phyloP scores from a whole-genome alignment of 2,113 vertebrate species.

The Rynchops niger region DNA sequence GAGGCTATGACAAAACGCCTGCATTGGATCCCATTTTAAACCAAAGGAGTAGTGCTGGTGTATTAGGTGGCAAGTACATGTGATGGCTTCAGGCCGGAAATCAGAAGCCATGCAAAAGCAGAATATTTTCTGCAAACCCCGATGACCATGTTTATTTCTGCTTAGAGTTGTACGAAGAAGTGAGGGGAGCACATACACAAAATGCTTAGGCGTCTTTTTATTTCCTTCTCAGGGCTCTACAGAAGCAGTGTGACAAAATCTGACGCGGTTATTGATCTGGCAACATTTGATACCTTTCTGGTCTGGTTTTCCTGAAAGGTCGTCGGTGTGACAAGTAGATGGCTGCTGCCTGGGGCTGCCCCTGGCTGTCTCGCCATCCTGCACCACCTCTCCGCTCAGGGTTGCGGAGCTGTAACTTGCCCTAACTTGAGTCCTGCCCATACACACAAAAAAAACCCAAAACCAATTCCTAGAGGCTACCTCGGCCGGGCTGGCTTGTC shows the following conservation, averaged over 20 bases:
- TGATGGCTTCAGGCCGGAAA: background rate
- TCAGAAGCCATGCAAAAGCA: background rate
- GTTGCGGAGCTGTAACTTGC: background rate
- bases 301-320: background rate
- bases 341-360: background rate
- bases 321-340: rapidly evolving
- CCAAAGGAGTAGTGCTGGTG: background rate
- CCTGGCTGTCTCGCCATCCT: background rate
- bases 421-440: background rate
- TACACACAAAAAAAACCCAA: rapidly evolving
- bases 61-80: background rate
- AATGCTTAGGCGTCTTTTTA: background rate
- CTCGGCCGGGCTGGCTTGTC: background rate
- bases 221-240: background rate
- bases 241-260: background rate
- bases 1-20: background rate
- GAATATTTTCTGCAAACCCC: background rate
- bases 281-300: background rate
- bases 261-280: background rate
- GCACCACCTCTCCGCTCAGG: background rate
- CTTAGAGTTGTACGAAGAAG: background rate
- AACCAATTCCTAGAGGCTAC: background rate
- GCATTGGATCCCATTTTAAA: background rate
- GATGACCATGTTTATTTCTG: background rate
- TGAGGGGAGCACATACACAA: rapidly evolving